A percentile compares a stretch with the other conserved stretches of the same genome.
Evolutionary conservation across 2,113 vertebrate species (phyloP).

Genomic region (Zosterops pallidus): DNA sequence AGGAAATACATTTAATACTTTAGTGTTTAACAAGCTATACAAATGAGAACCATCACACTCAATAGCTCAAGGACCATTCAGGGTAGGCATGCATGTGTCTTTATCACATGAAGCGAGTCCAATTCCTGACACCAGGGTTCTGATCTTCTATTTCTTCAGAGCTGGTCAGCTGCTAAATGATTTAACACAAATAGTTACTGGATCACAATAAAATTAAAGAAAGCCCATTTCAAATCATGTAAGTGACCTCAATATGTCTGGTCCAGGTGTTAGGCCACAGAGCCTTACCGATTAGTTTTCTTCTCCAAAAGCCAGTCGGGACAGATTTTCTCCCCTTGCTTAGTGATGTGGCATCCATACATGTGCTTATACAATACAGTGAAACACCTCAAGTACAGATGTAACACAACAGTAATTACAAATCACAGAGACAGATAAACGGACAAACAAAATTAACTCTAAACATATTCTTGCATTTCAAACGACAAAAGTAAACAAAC

Average conservation of each 20-base stretch:
- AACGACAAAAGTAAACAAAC: slow-evolving; percentile 66
- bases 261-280: slow-evolving; percentile 67
- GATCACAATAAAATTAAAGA: slow-evolving; percentile 71
- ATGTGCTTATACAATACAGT: slow-evolving; percentile 65
- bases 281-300: slow-evolving; percentile 77
- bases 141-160: slow-evolving; percentile 73
- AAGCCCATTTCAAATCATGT: slow-evolving; percentile 69
- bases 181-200: slow-evolving; percentile 77
- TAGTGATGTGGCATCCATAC: slow-evolving; percentile 73
- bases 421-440: slow-evolving; percentile 57
- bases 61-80: slow-evolving; percentile 52
- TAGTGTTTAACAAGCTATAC: slow-evolving; percentile 77
- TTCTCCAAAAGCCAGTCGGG: slow-evolving; percentile 70
- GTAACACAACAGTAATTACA: slow-evolving; percentile 62
- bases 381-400: slow-evolving; percentile 64
- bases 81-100: slow-evolving; percentile 71
- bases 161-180: slow-evolving; percentile 74
- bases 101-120: slow-evolving; percentile 71
- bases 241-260: slow-evolving; percentile 70
- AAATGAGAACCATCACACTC: slow-evolving; percentile 72
- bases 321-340: slow-evolving; percentile 73
- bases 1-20: slow-evolving; percentile 72
- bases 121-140: slow-evolving; percentile 73
- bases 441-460: slow-evolving; percentile 55
- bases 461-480: slow-evolving; percentile 61